phyloP scores from a whole-genome alignment of 2,113 vertebrate genomes.

The Cebus imitator region DNA sequence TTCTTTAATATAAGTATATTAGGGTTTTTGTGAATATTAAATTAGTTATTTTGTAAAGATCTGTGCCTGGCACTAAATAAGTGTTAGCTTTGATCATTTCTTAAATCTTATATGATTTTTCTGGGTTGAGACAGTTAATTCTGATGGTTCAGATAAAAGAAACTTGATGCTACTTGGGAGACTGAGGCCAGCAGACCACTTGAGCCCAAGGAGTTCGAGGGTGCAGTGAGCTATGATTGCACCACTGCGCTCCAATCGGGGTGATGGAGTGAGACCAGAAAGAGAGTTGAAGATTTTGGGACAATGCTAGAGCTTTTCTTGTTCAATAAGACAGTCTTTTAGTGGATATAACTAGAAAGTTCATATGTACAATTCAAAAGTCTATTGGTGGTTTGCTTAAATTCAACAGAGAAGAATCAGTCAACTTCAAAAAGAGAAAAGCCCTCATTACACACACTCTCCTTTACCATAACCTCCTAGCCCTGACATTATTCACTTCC shows the following conservation, averaged over 20 bases:
- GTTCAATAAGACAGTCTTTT: not conserved
- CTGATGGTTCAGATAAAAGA: not conserved
- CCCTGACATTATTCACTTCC: not conserved
- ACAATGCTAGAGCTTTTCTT: not conserved
- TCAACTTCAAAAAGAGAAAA: slow-evolving; percentile 14
- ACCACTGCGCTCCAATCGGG: no score
- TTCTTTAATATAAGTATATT: not conserved
- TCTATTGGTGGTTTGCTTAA: not conserved
- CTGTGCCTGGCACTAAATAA: not conserved
- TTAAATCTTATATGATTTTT: slow-evolving; percentile 17
- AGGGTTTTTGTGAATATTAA: not conserved
- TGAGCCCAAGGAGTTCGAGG: no score
- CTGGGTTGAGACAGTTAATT: not conserved
- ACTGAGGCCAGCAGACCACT: no score
- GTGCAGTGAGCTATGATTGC: no score
- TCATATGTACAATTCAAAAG: not conserved
- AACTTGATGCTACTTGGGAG: no score
- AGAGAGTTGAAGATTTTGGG: not conserved
- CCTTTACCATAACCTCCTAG: not conserved
- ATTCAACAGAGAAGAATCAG: slow-evolving; percentile 29
- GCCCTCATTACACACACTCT: not conserved
- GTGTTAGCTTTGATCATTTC: not conserved
- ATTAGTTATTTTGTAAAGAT: slow-evolving; percentile 21
- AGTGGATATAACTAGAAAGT: not conserved
- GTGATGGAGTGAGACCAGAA: not conserved